Conservation (phyloP, 1,140 invertebrate species). For the Tetranychus cinnabarinus region DNA sequence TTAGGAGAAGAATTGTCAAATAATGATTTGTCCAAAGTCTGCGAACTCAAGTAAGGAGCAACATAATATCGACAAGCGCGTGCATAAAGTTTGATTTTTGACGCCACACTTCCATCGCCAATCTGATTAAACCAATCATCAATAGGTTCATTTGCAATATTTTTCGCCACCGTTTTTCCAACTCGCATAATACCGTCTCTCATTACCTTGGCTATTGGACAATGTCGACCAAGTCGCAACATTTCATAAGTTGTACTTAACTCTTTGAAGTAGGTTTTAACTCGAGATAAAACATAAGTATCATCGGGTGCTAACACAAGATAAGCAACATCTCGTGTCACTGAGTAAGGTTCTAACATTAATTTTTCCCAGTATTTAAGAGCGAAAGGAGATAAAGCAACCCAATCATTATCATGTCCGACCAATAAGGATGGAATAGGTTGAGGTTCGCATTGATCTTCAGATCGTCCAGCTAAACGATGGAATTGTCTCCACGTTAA, state of each 20-base stretch:
- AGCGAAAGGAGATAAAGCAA: slow-evolving; percentile 71
- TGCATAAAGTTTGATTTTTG: slow-evolving; percentile 60
- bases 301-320: slow-evolving; percentile 79
- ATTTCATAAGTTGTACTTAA: slow-evolving; percentile 74
- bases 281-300: slow-evolving; percentile 49
- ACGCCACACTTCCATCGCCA: slow-evolving; percentile 44
- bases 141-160: slow-evolving; percentile 38
- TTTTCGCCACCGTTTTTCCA: slow-evolving; percentile 36
- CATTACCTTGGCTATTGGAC: slow-evolving; percentile 13
- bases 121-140: slow-evolving; percentile 67
- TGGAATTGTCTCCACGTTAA: slow-evolving; percentile 94
- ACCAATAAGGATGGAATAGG: slow-evolving; percentile 80
- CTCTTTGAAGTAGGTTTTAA: slow-evolving; percentile 71
- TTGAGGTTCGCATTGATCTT: slow-evolving; percentile 84
- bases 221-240: slow-evolving; percentile 15
- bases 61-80: slow-evolving; percentile 34
- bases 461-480: slow-evolving; percentile 63
- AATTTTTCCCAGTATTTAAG: slow-evolving; percentile 85
- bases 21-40: slow-evolving; percentile 52
- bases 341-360: slow-evolving; percentile 75
- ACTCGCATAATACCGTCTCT: slow-evolving; percentile 54
- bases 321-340: slow-evolving; percentile 74
- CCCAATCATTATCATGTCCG: slow-evolving; percentile 82
- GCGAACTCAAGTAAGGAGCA: slow-evolving; percentile 51
- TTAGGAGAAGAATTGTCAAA: slow-evolving; percentile 25